Percentiles rank a stretch among this genome's conserved stretches.
phyloP scores from a whole-genome alignment of 2,113 vertebrate genomes.

The Pycnonotus jocosus region DNA sequence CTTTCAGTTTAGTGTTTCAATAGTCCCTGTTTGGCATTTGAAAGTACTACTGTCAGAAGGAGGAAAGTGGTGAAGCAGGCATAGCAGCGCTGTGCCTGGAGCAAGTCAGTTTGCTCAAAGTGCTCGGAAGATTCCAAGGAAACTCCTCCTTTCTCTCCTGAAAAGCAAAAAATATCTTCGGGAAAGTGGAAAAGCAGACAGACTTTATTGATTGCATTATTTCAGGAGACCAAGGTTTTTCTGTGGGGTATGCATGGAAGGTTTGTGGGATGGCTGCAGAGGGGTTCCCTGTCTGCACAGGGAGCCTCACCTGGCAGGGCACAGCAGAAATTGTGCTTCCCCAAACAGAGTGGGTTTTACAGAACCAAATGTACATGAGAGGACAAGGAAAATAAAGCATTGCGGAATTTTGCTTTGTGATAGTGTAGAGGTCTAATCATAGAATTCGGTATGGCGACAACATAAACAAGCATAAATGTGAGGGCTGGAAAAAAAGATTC shows the following conservation, averaged over 20 bases:
- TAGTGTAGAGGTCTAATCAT: not conserved
- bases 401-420: not conserved
- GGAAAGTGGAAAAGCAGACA: not conserved
- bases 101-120: not conserved
- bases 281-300: not conserved
- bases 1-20: slow-evolving; percentile 55
- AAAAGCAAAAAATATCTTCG: slow-evolving; percentile 26
- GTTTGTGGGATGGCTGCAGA: not conserved
- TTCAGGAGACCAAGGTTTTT: not conserved
- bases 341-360: not conserved
- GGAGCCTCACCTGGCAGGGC: not conserved
- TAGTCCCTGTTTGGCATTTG: slow-evolving; percentile 48
- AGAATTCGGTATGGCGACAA: not conserved
- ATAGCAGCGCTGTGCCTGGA: not conserved
- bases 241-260: not conserved
- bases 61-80: not conserved
- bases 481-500: not conserved
- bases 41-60: slow-evolving; percentile 38
- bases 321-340: not conserved
- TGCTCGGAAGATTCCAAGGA: not conserved
- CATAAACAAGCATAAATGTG: not conserved
- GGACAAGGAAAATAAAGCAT: not conserved
- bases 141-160: slow-evolving; percentile 42
- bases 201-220: not conserved
- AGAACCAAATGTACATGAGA: not conserved